phyloP scores from a whole-genome alignment of 2,113 vertebrate genomes.

The Oceanodroma tethys region DNA sequence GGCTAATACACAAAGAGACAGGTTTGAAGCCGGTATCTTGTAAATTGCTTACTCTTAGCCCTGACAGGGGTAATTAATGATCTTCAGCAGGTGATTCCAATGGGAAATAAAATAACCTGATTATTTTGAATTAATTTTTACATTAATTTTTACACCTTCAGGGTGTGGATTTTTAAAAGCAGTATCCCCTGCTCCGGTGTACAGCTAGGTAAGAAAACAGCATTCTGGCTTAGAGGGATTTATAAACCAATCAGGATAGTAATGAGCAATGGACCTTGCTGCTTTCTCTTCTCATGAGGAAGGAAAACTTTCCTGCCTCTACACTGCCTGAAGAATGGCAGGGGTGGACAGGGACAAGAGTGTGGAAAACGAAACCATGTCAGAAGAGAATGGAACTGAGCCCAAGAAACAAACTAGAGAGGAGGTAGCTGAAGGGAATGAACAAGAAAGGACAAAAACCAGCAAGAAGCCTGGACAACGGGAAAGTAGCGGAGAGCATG shows the following conservation, averaged over 20 bases:
- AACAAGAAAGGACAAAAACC: neutral
- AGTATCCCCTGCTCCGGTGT: neutral
- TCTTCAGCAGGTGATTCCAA: neutral
- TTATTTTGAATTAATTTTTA: neutral
- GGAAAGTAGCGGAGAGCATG: neutral
- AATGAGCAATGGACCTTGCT: neutral
- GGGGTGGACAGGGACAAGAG: too few species aligned
- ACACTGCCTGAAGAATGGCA: neutral
- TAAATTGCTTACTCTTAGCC: neutral
- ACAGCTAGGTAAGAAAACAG: neutral
- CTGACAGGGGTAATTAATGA: neutral
- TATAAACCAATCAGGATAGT: neutral
- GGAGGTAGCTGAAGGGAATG: neutral
- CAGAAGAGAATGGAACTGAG: neutral
- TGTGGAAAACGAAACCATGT: accelerated
- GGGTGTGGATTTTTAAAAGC: neutral
- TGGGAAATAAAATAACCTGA: neutral
- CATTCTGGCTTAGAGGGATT: neutral
- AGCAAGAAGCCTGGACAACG: neutral
- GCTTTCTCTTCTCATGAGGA: neutral
- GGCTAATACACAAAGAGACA: neutral
- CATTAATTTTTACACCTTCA: too few species aligned
- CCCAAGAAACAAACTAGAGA: neutral
- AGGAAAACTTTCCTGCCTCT: neutral
- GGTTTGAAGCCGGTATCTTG: neutral